Percentiles rank a stretch among this genome's conserved stretches.
Conservation (phyloP, 1,140 invertebrate species). For the Cyclina sinensis region DNA sequence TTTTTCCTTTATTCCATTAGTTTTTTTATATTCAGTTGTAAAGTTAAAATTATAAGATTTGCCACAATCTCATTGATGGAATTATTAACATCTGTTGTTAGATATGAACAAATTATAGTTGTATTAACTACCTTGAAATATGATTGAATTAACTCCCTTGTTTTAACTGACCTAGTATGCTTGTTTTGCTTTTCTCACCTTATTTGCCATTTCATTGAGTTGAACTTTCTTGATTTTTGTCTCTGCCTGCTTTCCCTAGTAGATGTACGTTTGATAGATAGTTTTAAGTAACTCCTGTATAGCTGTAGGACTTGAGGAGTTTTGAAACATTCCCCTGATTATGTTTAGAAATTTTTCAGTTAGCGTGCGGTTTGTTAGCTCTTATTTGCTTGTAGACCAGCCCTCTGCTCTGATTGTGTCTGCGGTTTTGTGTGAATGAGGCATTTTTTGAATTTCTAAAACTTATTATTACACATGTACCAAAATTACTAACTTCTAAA, state of each 20-base stretch:
- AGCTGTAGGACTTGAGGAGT: not conserved
- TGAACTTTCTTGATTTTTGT: constrained; percentile 30
- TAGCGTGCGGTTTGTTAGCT: constrained; percentile 39
- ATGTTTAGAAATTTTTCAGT: constrained; percentile 22
- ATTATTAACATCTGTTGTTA: not conserved
- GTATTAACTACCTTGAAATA: constrained; percentile 7
- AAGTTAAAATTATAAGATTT: too few species aligned
- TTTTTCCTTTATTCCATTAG: too few species aligned
- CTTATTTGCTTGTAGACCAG: constrained; percentile 23
- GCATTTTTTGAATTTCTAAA: constrained; percentile 9
- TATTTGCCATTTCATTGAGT: constrained; percentile 31
- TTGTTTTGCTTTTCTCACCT: constrained; percentile 29
- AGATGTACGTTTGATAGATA: constrained; percentile 18
- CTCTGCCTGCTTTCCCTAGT: not conserved
- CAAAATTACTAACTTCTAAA: not conserved
- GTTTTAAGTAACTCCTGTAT: constrained; percentile 4
- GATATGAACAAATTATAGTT: not conserved
- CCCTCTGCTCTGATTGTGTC: constrained; percentile 57
- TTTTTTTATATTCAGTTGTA: too few species aligned
- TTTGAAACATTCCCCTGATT: constrained; percentile 2
- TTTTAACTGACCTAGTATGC: constrained; percentile 12
- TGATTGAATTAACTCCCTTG: constrained; percentile 25
- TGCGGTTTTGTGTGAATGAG: constrained; percentile 61
- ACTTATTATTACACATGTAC: not conserved
- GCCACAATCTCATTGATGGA: not conserved